phyloP scores from a whole-genome alignment of 2,113 vertebrate genomes.

The Calypte anna region DNA sequence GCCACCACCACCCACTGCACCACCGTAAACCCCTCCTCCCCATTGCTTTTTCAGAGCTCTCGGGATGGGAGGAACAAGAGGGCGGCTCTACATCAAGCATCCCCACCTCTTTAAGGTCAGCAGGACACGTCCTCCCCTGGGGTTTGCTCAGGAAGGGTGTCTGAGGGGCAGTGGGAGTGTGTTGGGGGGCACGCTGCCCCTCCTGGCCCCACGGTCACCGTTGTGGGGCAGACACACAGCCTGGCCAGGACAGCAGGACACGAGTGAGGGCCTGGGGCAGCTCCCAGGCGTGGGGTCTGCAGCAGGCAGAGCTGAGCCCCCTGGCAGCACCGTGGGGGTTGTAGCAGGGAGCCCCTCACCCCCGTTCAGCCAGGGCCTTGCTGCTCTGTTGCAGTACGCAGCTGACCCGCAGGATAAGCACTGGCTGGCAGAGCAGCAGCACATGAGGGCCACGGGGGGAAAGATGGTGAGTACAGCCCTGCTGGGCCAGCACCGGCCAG shows the following conservation, averaged over 20 bases:
- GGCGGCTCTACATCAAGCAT: conserved; percentile 97
- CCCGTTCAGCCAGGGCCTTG: conserved; percentile 35
- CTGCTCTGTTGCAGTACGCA: conserved; percentile 85
- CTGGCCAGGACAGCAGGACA: too few relatives aligned
- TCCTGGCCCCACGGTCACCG: too few relatives aligned
- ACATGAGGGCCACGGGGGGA: conserved; percentile 97
- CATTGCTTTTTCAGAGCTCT: conserved; percentile 83
- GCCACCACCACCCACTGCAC: accelerated
- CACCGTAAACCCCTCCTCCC: accelerated
- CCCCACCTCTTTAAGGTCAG: conserved; percentile 95
- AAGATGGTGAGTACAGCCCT: conserved; percentile 89
- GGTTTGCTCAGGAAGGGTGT: not conserved
- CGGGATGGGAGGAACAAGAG: conserved; percentile 98
- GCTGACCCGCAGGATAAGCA: conserved; percentile 97
- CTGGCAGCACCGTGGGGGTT: not conserved
- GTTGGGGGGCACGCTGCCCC: too few relatives aligned
- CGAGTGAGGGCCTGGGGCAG: too few relatives aligned
- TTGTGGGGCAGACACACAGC: too few relatives aligned
- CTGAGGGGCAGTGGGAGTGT: accelerated
- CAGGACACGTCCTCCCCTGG: not conserved
- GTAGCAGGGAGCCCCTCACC: not conserved
- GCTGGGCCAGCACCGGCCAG: not conserved
- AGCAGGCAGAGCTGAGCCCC: not conserved
- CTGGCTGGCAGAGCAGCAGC: conserved; percentile 95
- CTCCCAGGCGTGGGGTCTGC: accelerated